Evolutionary conservation across 2,888 invertebrate species (phyloP).

Genomic region (Ectemnius lituratus): DNA sequence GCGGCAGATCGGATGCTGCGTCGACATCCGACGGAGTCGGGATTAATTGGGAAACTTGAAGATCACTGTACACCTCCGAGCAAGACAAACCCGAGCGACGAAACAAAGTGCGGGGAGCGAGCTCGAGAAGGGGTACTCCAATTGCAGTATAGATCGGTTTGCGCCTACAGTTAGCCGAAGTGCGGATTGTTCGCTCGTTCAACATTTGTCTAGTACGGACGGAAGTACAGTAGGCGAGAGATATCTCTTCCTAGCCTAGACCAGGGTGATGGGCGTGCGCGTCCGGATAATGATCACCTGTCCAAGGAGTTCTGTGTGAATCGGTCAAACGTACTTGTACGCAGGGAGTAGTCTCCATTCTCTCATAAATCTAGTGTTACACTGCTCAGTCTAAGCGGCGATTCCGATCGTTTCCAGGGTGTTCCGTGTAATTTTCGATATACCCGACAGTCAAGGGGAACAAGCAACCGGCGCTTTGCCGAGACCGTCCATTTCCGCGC

Average conservation of each 20-base stretch:
- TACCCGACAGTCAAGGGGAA: neutral
- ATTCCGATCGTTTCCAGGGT: conserved; percentile 13
- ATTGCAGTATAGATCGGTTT: conserved; percentile 54
- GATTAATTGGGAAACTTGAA: conserved; percentile 72
- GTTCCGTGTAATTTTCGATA: conserved; percentile 12
- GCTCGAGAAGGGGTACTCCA: conserved; percentile 21
- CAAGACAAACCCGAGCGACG: conserved; percentile 53
- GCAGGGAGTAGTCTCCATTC: neutral
- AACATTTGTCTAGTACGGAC: conserved; percentile 47
- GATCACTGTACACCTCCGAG: conserved; percentile 68
- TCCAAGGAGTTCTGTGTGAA: conserved; percentile 2
- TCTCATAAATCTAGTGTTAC: conserved; percentile 14
- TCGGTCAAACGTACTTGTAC: neutral
- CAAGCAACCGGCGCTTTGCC: neutral
- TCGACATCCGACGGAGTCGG: conserved; percentile 50
- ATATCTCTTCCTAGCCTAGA: neutral
- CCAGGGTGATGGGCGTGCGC: neutral
- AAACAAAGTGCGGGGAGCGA: conserved; percentile 30
- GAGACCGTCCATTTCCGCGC: neutral
- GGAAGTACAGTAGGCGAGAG: neutral
- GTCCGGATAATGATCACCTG: conserved; percentile 21
- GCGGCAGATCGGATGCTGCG: conserved; percentile 35
- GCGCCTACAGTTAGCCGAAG: conserved; percentile 57
- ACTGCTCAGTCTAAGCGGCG: neutral
- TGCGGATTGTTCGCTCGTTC: conserved; percentile 53